Evolutionary conservation across 2,888 invertebrate species (phyloP), one percentile per base, ranked within the genome.

Genomic region (Noctua janthe): DNA sequence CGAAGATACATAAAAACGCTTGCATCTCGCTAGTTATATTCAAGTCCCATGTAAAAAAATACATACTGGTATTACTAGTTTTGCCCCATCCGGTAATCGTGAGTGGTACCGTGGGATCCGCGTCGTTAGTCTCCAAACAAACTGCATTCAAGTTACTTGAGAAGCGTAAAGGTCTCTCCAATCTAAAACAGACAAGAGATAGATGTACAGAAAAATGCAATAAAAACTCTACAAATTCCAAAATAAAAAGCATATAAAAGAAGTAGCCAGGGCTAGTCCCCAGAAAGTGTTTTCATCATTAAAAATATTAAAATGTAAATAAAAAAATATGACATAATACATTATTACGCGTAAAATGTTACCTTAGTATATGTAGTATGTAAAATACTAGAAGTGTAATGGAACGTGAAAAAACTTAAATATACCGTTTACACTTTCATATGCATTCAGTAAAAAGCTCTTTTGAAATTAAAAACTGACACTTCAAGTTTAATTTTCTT

Each of bases 61-160:
- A 91, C 95, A 86, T 90, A 96, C 97, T 92, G 3, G 92, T 91
- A n/a, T 91, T 94, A 83, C 94, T 95, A 7, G 92, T 95, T 80
- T 91, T 93, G 1, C 97, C 97, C 97, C 97, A 97, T 2, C 97
- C 97, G 0, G 96, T 96, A 64, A 97, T 91, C 2, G 94, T 94
- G 17, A 97, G 92, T 0, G 92, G 84, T 43, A 77, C 79, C 7
- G 78, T 90, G 4, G 96, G 95, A 79, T 94, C 93, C 0, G 88
- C 82, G 0, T 84, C 76, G 62, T 82, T 91, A 0, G 96, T 95
- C 82, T 96, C 94, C 54, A 97, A 89, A 71, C 97, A 97, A 6
- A 94, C 93, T 1, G 97, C 94, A 78, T 94, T 94, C 71, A 95
- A 84, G 13, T 86, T 90, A 74, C 84, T 91, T 1, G 94, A 90